Conservation (phyloP, 2,113 vertebrate species). For the Corythaeola cristata region DNA sequence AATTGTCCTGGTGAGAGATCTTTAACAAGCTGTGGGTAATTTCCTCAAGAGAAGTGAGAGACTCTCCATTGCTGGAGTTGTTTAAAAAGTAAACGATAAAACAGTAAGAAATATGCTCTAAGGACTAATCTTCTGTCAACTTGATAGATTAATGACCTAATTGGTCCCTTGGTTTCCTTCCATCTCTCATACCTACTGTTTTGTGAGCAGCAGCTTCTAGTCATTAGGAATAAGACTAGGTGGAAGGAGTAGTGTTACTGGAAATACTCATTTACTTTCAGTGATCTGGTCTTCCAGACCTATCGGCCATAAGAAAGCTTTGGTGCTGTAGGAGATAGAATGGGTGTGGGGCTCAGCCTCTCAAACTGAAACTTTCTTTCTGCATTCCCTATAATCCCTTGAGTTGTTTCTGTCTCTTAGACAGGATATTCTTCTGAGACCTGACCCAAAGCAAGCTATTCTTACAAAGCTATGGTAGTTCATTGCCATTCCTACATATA, state of each 20-base stretch:
- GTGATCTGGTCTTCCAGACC: neutral
- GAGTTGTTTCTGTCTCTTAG: neutral
- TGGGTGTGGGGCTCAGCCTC: neutral
- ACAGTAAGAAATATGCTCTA: neutral
- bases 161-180: conserved; percentile 16
- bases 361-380: neutral
- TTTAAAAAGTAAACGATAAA: neutral
- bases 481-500: neutral
- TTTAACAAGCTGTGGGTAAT: neutral
- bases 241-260: neutral
- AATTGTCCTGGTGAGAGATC: neutral
- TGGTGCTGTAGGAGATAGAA: neutral
- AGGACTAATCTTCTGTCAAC: neutral
- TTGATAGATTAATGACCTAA: conserved; percentile 21
- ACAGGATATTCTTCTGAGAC: neutral
- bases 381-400: neutral
- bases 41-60: neutral
- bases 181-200: neutral
- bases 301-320: neutral
- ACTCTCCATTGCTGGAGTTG: neutral
- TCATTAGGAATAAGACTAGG: neutral
- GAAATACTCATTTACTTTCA: neutral
- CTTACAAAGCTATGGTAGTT: neutral
- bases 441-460: neutral
- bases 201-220: neutral